Evolutionary conservation across 2,113 vertebrate genomes (phyloP).

Genomic region (Neogale vison): DNA sequence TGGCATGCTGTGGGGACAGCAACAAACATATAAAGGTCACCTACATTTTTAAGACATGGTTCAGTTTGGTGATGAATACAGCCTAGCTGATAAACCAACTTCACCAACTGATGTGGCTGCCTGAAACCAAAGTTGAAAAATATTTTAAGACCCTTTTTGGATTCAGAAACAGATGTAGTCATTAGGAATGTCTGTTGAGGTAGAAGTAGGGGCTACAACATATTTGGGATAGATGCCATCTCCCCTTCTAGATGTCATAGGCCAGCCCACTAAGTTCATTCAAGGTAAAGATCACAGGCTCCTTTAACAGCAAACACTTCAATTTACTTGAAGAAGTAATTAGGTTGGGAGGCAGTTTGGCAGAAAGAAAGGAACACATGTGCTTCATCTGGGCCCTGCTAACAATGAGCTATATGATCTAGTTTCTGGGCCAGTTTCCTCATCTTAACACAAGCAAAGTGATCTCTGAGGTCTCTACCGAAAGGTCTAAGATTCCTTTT

Average conservation of each 20-base stretch:
- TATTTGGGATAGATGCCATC: neutral
- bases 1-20: neutral
- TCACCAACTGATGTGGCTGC: neutral
- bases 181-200: neutral
- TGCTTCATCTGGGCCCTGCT: neutral
- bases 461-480: neutral
- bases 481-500: neutral
- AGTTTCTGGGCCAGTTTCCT: neutral
- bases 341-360: neutral
- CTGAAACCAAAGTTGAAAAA: neutral
- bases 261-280: neutral
- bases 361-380: neutral
- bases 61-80: neutral
- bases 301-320: neutral
- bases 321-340: neutral
- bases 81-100: neutral
- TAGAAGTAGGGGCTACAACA: neutral
- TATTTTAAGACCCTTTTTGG: neutral
- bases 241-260: neutral
- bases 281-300: neutral
- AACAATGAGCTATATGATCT: neutral
- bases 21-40: neutral
- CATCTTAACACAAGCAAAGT: neutral
- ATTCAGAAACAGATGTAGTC: neutral
- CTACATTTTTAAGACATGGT: neutral